Evolutionary conservation across 2,113 vertebrate genomes (phyloP), one percentile per base, ranked within the genome.

Genomic region (Anser brachyrhynchus): DNA sequence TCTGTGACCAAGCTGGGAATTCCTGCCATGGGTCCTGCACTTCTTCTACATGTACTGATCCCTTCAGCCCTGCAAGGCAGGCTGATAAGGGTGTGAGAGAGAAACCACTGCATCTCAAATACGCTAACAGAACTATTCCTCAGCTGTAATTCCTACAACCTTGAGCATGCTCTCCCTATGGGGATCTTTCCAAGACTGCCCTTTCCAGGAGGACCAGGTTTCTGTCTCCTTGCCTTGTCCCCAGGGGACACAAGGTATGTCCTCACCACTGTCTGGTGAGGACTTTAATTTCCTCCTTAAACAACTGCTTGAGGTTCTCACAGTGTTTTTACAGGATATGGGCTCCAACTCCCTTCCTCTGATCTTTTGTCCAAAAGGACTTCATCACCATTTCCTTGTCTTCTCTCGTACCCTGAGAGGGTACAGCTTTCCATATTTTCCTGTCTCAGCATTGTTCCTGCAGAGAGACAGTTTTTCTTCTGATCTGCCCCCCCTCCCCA

Each of bases 91-190:
- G 11, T 64, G 29, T 43, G 31, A 85, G 59, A 55, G 14, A 77
- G 25, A 80, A 43, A 74, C 28, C 25, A 29, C 31, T 59, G 35
- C 35, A 84, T 75, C 59, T 44, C 65, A 95, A 39, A 33, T n/a
- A 86, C 0, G 0, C 10, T 37, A n/a, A 46, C 15, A 35, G 46
- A 70, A 33, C 35, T 18, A 6, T 20, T 71, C 19, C 26, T 55
- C 25, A 26, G 15, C n/a, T 92, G 11, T 67, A 55, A 31, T 37
- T 71, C n/a, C 43, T 81, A 43, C 9, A 64, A 51, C n/a, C 54
- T 71, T 0, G 0, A 64, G 65, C 13, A 20, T n/a, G 22, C 6
- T 82, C 2, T 87, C 9, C 52, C 7, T 1, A 35, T 1, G 5
- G 29, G 4, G 31, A 61, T 94, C 16, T 44, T 29, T 41, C 14